Percentiles rank a stretch among this genome's conserved stretches.
Evolutionary conservation across 2,113 vertebrate genomes (phyloP).

Genomic region (Monarcha castaneiventris): DNA sequence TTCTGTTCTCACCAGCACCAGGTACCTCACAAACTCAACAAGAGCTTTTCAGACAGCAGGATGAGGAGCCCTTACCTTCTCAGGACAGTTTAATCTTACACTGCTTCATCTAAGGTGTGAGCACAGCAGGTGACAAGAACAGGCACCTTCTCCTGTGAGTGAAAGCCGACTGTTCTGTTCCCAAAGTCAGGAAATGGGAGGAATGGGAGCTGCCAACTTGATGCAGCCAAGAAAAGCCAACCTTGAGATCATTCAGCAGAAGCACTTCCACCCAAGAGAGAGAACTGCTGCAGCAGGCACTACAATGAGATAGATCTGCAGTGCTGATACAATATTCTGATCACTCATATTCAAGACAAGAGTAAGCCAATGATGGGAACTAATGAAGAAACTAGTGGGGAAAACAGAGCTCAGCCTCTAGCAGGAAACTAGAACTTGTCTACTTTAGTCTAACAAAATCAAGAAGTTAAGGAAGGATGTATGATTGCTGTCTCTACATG

Average conservation of each 20-base stretch:
- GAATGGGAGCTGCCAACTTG: not conserved
- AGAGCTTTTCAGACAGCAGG: not conserved
- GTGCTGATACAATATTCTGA: not conserved
- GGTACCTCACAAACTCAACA: not conserved
- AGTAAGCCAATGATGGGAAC: not conserved
- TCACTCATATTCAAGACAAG: not conserved
- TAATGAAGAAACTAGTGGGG: not conserved
- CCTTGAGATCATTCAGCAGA: not conserved
- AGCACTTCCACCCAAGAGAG: not conserved
- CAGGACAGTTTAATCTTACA: not conserved
- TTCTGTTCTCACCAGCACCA: not conserved
- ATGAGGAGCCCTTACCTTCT: not conserved
- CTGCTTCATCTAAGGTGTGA: not conserved
- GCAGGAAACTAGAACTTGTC: not conserved
- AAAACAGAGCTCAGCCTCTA: not conserved
- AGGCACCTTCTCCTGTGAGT: not conserved
- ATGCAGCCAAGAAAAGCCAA: slow-evolving; percentile 1
- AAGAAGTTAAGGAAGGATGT: not conserved
- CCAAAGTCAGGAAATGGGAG: not conserved
- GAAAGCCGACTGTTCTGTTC: not conserved
- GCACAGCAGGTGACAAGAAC: not conserved
- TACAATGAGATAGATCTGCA: not conserved
- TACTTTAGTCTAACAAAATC: not conserved
- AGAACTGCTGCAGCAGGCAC: not conserved
- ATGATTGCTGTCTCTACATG: not conserved